Evolutionary conservation across 2,888 invertebrate genomes (phyloP), one percentile per base, ranked within the genome.

Genomic region (Nematopogon swammerdamellus): DNA sequence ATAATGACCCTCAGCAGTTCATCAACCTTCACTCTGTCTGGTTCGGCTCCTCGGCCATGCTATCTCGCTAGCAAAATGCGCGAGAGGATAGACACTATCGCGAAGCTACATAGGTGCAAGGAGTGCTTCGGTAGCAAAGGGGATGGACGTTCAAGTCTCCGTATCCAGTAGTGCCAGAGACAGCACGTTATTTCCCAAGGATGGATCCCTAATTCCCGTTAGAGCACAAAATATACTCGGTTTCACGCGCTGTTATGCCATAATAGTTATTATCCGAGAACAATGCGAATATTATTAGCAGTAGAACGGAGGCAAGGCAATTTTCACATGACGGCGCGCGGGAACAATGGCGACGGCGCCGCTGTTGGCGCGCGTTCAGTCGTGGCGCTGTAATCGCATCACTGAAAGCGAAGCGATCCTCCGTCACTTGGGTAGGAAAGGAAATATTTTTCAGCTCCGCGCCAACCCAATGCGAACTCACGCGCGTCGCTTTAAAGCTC

Each of bases 341-440:
- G 63, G 68, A 79, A 77, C 76, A 62, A 68, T 58, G 60, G 60
- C 56, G 62, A 59, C 61, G 61, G 63, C 65, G 67, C 57, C 60
- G 63, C 67, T 69, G 85, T 86, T 83, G 80, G 72, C 72, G 72
- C 60, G 77, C 83, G 82, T 68, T 81, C 84, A 85, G 81, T 80
- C 85, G 86, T 82, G 79, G 75, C 63, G 77, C 68, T 63, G 79
- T 87, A 87, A 87, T 86, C 87, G 80, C 84, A 86, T 87, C 85
- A 86, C 72, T n/a, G 49, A 36, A 36, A 36, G 36, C 36, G 36
- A 36, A 36, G 36, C 36, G 11, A 6, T 36, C 49, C 30, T 19
- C 19, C 42, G 44, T 43, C 20, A 18, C 20, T 17, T 16, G 46
- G 19, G 2, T 4, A 17, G 20, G 19, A 18, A 45, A 16, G 46